phyloP scores from a whole-genome alignment of 2,113 vertebrate species.

The Callionymus lyra region DNA sequence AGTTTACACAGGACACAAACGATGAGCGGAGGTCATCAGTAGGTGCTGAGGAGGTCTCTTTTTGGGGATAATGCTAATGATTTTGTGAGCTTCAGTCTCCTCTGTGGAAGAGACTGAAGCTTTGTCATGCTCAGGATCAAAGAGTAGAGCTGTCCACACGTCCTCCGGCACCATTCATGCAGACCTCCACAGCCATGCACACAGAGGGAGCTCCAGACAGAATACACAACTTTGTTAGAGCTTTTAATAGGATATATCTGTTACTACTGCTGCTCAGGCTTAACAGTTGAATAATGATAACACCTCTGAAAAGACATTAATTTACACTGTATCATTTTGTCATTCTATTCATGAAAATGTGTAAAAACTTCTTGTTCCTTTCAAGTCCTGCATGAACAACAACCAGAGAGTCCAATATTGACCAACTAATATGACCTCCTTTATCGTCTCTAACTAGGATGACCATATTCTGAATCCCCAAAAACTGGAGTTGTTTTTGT shows the following conservation, averaged over 20 bases:
- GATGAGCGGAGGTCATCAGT: constrained; percentile 27
- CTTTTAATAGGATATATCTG: not conserved
- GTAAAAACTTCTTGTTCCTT: too few species aligned
- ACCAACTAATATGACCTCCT: too few species aligned
- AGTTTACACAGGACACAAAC: constrained; percentile 44
- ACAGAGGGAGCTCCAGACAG: constrained; percentile 1
- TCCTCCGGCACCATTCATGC: constrained; percentile 7
- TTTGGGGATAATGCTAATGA: constrained; percentile 29
- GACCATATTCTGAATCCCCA: too few species aligned
- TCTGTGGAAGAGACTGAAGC: constrained; percentile 26
- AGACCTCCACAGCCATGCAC: not conserved
- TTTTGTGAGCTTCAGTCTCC: constrained; percentile 34
- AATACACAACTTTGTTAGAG: not conserved
- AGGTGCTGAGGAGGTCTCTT: constrained; percentile 27
- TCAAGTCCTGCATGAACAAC: too few species aligned
- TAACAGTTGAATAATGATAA: too few species aligned
- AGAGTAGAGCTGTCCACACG: constrained; percentile 16
- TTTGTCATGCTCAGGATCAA: constrained; percentile 45
- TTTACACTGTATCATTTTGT: too few species aligned
- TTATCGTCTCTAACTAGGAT: too few species aligned
- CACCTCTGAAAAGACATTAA: too few species aligned
- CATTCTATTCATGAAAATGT: too few species aligned
- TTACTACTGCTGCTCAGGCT: not conserved
- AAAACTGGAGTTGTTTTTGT: too few species aligned
- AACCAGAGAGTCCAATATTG: too few species aligned